Conservation (phyloP, 2,888 invertebrate species). For the Andrena minutula region DNA sequence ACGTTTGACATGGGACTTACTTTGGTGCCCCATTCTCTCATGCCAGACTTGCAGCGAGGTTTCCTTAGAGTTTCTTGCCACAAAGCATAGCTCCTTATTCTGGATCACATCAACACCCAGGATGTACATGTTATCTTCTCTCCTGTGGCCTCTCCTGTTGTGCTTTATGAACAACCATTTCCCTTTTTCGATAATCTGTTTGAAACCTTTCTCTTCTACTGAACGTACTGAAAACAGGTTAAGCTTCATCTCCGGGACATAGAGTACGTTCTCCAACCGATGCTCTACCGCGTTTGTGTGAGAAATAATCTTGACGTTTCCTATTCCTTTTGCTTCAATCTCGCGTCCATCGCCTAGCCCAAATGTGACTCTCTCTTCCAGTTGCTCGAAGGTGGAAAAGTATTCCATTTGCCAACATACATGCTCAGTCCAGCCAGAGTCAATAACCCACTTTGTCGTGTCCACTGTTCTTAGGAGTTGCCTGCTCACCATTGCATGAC, state of each 20-base stretch:
- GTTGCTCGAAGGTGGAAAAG: neutral
- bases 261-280: neutral
- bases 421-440: neutral
- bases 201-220: neutral
- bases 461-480: too few species aligned
- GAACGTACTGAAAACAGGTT: neutral
- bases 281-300: neutral
- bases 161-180: neutral
- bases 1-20: conserved; percentile 15
- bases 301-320: neutral
- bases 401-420: neutral
- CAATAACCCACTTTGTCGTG: neutral
- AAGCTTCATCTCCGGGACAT: neutral
- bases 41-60: conserved; percentile 29
- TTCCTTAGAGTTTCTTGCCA: neutral
- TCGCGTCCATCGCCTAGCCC: neutral
- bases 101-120: conserved; percentile 17
- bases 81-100: neutral
- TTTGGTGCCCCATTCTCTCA: conserved; percentile 36
- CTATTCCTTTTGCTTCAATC: neutral
- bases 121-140: conserved; percentile 18
- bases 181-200: neutral
- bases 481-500: neutral
- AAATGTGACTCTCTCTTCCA: neutral
- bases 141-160: neutral